Evolutionary conservation across 2,888 invertebrate species (phyloP).

Genomic region (Zhengitettix transpicula): DNA sequence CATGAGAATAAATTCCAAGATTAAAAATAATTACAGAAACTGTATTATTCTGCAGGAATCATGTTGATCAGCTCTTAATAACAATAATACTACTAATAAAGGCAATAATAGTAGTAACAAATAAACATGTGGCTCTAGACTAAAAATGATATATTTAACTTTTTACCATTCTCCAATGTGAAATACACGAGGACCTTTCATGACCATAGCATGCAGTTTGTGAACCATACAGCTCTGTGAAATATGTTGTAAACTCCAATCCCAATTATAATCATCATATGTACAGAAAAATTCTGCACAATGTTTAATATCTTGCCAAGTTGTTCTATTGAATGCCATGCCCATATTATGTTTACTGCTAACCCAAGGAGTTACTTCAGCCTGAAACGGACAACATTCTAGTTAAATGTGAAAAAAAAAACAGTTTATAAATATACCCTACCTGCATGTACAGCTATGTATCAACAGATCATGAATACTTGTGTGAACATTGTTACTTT

Average conservation of each 20-base stretch:
- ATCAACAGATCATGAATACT: too few relatives aligned
- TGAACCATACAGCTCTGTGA: constrained; percentile 64
- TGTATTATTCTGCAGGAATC: too few relatives aligned
- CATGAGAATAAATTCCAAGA: too few relatives aligned
- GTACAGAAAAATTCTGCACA: constrained; percentile 80
- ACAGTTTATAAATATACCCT: too few relatives aligned
- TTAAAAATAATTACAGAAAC: too few relatives aligned
- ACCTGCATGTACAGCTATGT: too few relatives aligned
- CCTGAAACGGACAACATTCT: constrained; percentile 32
- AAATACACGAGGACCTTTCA: constrained; percentile 87
- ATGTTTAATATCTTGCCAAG: constrained; percentile 69
- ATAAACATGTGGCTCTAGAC: too few relatives aligned
- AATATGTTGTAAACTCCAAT: constrained; percentile 88
- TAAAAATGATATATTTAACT: constrained; percentile 9
- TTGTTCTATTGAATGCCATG: constrained; percentile 79
- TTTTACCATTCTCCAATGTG: constrained; percentile 96
- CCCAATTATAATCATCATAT: constrained; percentile 99
- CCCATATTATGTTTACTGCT: constrained; percentile 99
- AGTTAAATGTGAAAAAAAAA: too few relatives aligned
- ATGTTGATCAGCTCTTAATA: too few relatives aligned
- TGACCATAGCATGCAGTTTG: constrained; percentile 73
- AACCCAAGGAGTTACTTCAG: constrained; percentile 85
- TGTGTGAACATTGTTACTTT: too few relatives aligned
- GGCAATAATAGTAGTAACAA: too few relatives aligned
- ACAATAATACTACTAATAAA: too few relatives aligned